Conservation (phyloP, 2,797 vertebrate genomes). For the Coregonus sp. region DNA sequence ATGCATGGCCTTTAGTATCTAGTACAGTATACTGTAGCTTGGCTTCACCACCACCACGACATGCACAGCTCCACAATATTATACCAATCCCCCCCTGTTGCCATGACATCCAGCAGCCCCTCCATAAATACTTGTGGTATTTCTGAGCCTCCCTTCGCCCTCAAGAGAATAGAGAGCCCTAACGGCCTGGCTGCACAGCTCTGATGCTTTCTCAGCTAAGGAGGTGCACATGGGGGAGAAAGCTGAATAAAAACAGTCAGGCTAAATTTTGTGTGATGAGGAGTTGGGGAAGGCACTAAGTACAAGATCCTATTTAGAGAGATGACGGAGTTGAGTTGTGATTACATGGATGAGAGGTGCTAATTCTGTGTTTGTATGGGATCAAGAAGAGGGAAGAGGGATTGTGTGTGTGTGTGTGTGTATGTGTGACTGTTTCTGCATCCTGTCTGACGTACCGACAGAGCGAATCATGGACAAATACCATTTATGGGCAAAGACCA, state of each 20-base stretch:
- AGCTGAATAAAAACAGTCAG: constrained; percentile 30
- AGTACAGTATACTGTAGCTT: constrained; percentile 42
- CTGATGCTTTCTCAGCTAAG: constrained; percentile 20
- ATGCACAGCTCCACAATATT: constrained; percentile 42
- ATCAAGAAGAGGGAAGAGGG: background rate
- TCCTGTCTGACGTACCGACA: constrained; percentile 37
- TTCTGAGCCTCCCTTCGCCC: constrained; percentile 55
- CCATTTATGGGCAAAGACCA: constrained; percentile 58
- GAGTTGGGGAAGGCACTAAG: constrained; percentile 4
- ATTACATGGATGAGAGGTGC: constrained; percentile 31
- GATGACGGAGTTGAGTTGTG: constrained; percentile 28
- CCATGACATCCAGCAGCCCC: constrained; percentile 66
- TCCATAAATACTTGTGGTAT: constrained; percentile 71
- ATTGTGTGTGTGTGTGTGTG: background rate
- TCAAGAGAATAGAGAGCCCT: constrained; percentile 43
- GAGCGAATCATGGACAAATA: constrained; percentile 29
- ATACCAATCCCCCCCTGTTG: constrained; percentile 68
- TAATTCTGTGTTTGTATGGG: background rate
- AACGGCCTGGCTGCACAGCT: background rate
- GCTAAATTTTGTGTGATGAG: background rate
- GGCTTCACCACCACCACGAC: constrained; percentile 52
- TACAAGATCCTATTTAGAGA: constrained; percentile 8
- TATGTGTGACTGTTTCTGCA: constrained; percentile 17
- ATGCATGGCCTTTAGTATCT: constrained; percentile 26
- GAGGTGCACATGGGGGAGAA: background rate